Conservation (phyloP, 30 jellyfish, hydroid and myxozoan species). For the Nemopilema nomurai region DNA sequence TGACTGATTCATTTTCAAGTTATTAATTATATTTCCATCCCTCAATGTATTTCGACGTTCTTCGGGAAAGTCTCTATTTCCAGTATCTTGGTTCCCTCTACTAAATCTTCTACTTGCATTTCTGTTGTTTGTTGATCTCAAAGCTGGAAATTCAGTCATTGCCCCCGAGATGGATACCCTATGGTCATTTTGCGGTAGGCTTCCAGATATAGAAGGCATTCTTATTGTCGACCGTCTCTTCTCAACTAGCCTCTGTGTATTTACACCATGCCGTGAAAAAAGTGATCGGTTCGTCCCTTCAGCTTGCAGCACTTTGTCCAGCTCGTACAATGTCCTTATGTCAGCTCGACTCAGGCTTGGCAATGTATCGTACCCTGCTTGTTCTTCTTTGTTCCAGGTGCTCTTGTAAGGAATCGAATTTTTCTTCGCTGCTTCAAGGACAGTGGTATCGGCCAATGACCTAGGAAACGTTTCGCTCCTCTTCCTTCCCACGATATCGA, state of each 20-base stretch:
- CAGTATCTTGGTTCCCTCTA: background rate
- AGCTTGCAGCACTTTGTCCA: background rate
- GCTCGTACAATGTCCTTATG: background rate
- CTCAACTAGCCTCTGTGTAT: background rate
- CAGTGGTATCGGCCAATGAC: background rate
- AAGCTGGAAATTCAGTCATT: background rate
- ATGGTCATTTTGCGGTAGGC: background rate
- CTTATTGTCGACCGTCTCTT: background rate
- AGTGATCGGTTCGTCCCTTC: background rate
- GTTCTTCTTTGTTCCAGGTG: background rate
- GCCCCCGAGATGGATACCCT: background rate
- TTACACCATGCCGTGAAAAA: background rate
- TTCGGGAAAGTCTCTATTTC: background rate
- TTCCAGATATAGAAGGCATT: background rate
- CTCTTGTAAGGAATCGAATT: background rate
- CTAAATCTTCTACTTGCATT: background rate
- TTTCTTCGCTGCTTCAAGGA: background rate
- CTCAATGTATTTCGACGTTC: background rate
- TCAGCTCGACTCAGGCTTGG: conserved; percentile 5
- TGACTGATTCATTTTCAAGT: background rate
- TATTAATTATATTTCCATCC: background rate
- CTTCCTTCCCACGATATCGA: background rate
- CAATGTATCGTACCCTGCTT: background rate
- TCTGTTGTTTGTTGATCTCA: background rate
- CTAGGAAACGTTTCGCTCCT: conserved; percentile 11